Percentiles rank a stretch among this genome's conserved stretches.
These are phyloP conservation scores for Dichetophora obliterata DNA, from an alignment of 2,888 invertebrate genomes.

Conservation along the genomic window DNA sequence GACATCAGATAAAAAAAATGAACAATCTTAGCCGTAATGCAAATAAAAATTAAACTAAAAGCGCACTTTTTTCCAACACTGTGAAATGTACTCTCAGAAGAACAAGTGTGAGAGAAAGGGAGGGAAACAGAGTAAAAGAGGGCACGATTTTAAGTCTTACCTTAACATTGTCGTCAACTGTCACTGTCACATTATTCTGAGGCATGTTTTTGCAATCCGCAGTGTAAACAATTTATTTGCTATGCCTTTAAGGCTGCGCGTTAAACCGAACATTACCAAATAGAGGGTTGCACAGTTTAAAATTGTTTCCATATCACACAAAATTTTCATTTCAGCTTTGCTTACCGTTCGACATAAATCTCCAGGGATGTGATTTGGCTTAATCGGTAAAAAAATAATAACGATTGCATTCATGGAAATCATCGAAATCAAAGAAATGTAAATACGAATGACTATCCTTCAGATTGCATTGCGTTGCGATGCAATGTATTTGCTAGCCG, in stretches of 20 bases:
- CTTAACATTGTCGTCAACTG: conserved; percentile 7
- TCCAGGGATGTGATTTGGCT: conserved; percentile 20
- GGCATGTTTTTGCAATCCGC: conserved; percentile 36
- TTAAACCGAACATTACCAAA: background rate
- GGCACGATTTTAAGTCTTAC: no score
- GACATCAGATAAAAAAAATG: background rate
- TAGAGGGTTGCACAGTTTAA: conserved; percentile 1
- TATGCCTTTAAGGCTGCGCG: conserved; percentile 5
- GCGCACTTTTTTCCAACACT: background rate
- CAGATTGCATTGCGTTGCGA: background rate
- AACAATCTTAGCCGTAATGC: conserved; percentile 24
- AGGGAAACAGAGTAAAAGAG: no score
- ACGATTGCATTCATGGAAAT: conserved; percentile 12
- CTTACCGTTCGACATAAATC: conserved; percentile 25
- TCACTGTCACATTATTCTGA: conserved; percentile 35
- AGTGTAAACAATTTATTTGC: conserved; percentile 30
- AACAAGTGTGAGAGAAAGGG: no score
- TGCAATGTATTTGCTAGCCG: background rate
- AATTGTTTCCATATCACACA: background rate
- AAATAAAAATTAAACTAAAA: conserved; percentile 7
- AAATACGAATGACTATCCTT: conserved; percentile 29
- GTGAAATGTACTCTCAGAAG: background rate
- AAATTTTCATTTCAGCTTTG: background rate
- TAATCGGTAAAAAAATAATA: conserved; percentile 16
- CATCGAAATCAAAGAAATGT: conserved; percentile 15